Evolutionary conservation across 2,113 vertebrate species (phyloP).

Genomic region (Octodon degus): DNA sequence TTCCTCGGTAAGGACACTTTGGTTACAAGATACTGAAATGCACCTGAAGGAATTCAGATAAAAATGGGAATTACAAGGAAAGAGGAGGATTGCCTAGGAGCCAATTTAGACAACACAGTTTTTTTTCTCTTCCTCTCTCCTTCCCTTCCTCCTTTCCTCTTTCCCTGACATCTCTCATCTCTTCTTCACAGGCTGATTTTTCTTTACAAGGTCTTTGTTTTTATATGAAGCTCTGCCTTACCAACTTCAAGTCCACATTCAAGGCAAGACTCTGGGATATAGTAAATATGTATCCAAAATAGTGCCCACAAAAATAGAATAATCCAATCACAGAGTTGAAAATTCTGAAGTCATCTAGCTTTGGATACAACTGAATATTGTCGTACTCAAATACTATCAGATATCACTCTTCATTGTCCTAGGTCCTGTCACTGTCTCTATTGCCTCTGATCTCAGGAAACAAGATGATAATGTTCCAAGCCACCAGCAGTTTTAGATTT

Average conservation of each 20-base stretch:
- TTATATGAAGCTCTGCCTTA: not conserved
- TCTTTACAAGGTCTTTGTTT: slow-evolving; percentile 13
- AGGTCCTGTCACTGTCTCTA: not conserved
- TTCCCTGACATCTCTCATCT: not conserved
- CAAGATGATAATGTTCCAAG: not conserved
- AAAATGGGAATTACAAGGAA: slow-evolving; percentile 2
- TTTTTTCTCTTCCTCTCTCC: not conserved
- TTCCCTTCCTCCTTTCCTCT: not conserved
- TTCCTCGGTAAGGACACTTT: not conserved
- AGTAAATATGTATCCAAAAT: not conserved
- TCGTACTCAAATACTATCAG: not conserved
- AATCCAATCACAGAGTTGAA: slow-evolving; percentile 3
- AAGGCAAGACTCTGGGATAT: not conserved
- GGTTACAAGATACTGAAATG: slow-evolving; percentile 16
- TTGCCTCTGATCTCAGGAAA: not conserved
- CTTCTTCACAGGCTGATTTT: not conserved
- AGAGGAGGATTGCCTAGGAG: not conserved
- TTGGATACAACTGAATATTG: not conserved
- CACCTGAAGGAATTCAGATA: not conserved
- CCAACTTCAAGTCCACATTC: not conserved
- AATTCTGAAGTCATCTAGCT: not conserved
- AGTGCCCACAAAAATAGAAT: not conserved
- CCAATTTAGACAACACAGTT: not conserved
- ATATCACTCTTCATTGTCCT: not conserved
- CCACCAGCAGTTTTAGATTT: not conserved